phyloP scores from a whole-genome alignment of 2,113 vertebrate species.

The human (Homo sapiens) region DNA sequence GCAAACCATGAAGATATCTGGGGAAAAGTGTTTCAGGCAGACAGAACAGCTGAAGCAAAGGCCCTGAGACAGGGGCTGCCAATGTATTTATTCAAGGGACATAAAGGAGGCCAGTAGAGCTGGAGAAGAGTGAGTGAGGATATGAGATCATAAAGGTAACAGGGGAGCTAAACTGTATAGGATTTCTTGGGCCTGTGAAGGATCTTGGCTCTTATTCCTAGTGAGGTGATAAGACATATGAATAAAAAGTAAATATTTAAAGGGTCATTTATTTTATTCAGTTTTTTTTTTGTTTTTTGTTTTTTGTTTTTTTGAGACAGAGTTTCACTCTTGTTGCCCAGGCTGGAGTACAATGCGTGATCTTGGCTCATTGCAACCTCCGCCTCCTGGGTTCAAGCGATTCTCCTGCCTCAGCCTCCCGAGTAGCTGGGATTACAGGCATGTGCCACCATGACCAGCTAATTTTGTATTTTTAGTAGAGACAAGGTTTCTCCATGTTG shows the following conservation, averaged over 20 bases:
- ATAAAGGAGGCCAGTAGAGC: not conserved
- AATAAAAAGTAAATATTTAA: conserved; percentile 14
- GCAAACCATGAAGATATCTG: not conserved
- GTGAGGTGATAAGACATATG: not conserved
- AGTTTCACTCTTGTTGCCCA: no score
- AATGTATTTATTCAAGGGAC: not conserved
- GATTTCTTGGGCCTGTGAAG: not conserved
- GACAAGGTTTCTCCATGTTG: no score
- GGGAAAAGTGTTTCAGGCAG: not conserved
- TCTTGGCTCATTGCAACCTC: no score
- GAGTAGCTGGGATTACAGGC: no score
- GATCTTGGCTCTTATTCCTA: not conserved
- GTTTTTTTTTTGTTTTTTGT: no score
- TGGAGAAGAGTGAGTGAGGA: not conserved
- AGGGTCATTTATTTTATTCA: not conserved
- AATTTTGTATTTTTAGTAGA: no score
- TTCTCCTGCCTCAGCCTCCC: no score
- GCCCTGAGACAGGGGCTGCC: rapidly evolving
- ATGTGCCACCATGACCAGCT: no score
- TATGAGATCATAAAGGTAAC: not conserved
- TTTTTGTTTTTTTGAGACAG: no score
- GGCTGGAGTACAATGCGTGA: no score
- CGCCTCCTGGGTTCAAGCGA: no score
- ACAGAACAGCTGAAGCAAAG: not conserved
- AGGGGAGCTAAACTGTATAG: no score